Percentiles rank a stretch among this genome's conserved stretches.
Evolutionary conservation across 2,888 invertebrate genomes (phyloP).

Genomic region (Phyllotreta striolata): DNA sequence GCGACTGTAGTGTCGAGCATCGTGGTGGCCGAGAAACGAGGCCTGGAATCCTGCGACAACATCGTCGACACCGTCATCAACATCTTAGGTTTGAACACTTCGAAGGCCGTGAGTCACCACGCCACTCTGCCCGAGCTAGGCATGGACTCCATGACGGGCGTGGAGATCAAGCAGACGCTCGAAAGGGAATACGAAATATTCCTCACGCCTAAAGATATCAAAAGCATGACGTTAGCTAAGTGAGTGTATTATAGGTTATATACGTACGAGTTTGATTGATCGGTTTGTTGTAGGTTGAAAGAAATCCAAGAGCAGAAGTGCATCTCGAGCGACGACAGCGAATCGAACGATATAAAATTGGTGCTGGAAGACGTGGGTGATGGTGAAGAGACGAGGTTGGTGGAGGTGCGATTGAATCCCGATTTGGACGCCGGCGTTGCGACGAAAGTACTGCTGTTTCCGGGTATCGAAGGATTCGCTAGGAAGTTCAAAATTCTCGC

Average conservation of each 20-base stretch:
- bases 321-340: slow-evolving; percentile 66
- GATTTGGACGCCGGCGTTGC: slow-evolving; percentile 22
- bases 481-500: slow-evolving; percentile 64
- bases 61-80: slow-evolving; percentile 73
- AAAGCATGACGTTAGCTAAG: slow-evolving; percentile 79
- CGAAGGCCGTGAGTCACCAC: slow-evolving; percentile 74
- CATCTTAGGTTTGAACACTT: slow-evolving; percentile 66
- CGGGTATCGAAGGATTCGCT: slow-evolving; percentile 74
- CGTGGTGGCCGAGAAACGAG: slow-evolving; percentile 86
- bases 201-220: slow-evolving; percentile 85
- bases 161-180: slow-evolving; percentile 92
- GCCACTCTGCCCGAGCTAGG: slow-evolving; percentile 88
- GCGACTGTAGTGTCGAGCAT: slow-evolving; percentile 78
- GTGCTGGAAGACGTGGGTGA: slow-evolving; percentile 59
- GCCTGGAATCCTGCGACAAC: slow-evolving; percentile 68
- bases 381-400: slow-evolving; percentile 53
- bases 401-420: slow-evolving; percentile 17
- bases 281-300: slow-evolving; percentile 58
- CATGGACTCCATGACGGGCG: slow-evolving; percentile 97
- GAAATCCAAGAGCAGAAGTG: slow-evolving; percentile 64
- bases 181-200: slow-evolving; percentile 90
- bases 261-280: background rate
- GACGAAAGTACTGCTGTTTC: slow-evolving; percentile 67
- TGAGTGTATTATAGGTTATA: slow-evolving; percentile 45
- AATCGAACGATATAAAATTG: background rate